These are phyloP conservation scores for Sebastes kiyomatsui DNA, from an alignment of 2,797 vertebrate genomes.

Conservation along the genomic window DNA sequence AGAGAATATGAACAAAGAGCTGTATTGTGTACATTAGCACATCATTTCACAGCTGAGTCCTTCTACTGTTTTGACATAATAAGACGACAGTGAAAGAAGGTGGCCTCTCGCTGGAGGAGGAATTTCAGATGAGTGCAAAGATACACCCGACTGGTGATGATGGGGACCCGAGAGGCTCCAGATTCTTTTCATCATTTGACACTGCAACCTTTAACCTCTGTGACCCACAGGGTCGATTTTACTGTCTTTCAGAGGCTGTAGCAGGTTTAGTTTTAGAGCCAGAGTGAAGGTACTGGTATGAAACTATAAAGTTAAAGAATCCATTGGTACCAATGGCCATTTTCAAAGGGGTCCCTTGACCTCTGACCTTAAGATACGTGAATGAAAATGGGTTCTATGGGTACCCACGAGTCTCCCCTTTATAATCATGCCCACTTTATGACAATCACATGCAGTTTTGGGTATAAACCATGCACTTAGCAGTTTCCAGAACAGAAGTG, in stretches of 20 bases:
- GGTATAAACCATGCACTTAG: too few relatives aligned
- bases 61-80: slow-evolving; percentile 4
- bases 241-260: not conserved
- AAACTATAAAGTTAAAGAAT: not conserved
- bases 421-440: not conserved
- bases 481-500: not conserved
- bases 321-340: not conserved
- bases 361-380: not conserved
- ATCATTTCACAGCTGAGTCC: not conserved
- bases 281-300: not conserved
- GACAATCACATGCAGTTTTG: not conserved
- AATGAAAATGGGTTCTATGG: not conserved
- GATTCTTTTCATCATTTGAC: not conserved
- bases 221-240: not conserved
- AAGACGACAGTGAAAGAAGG: not conserved
- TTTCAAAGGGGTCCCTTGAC: not conserved
- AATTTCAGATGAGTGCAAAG: not conserved
- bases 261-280: not conserved
- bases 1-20: slow-evolving; percentile 15
- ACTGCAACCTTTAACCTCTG: not conserved
- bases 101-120: not conserved
- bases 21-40: slow-evolving; percentile 6
- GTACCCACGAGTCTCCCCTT: not conserved
- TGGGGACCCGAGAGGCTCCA: not conserved
- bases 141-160: not conserved